These are phyloP conservation scores for Grallaria varia DNA, from an alignment of 2,113 vertebrate species.

Conservation along the genomic window DNA sequence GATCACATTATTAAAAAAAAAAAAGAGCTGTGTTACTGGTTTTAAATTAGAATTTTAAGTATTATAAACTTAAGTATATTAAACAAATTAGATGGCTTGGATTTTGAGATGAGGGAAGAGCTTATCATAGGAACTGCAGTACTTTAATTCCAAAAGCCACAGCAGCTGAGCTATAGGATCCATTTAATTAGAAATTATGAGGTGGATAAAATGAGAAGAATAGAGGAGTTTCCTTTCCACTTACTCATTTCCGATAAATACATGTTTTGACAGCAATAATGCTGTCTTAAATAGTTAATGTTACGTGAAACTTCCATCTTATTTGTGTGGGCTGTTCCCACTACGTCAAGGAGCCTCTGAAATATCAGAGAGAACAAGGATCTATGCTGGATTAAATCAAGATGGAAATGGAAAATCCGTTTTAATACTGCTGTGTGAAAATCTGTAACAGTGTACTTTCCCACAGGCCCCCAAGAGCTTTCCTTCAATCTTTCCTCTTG, in stretches of 20 bases:
- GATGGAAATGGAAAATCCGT: not conserved
- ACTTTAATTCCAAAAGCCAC: constrained; percentile 11
- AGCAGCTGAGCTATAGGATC: not conserved
- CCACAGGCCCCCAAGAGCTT: not conserved
- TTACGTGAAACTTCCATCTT: constrained; percentile 7
- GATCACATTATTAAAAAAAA: not conserved
- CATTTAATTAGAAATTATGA: constrained; percentile 19
- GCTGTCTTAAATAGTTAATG: constrained; percentile 11
- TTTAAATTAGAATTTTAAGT: not conserved
- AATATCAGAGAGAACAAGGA: not conserved
- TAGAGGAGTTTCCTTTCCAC: not conserved
- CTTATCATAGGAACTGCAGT: not conserved
- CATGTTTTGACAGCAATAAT: constrained; percentile 17
- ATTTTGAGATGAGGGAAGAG: not conserved
- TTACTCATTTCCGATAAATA: constrained; percentile 28
- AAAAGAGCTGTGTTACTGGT: not conserved
- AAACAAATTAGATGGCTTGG: constrained; percentile 15
- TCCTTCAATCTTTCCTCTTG: not conserved
- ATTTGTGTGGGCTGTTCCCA: not conserved
- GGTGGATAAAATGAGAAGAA: not conserved
- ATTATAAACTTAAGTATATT: not conserved
- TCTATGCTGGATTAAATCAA: not conserved
- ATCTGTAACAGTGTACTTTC: not conserved
- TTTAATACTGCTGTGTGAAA: not conserved
- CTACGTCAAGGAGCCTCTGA: not conserved